Evolutionary conservation across 2,888 invertebrate species (phyloP), one percentile per base, ranked within the genome.

Genomic region (Catonia carolina): DNA sequence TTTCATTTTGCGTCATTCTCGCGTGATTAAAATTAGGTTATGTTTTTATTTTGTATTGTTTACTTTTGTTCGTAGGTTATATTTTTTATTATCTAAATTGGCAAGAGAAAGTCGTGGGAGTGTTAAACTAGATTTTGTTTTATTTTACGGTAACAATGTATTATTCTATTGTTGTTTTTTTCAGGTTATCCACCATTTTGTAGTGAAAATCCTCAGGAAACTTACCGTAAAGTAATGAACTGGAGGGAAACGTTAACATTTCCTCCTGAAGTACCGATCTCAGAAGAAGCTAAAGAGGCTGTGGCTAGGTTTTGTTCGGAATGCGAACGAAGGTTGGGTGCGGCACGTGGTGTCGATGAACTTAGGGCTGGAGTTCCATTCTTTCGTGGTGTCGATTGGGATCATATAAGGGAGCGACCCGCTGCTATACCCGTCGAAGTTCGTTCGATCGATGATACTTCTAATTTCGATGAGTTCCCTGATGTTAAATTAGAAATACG

Each of bases 391-490:
- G 95, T 98, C 55, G 99, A 99, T 75, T 99, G 99, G 99, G 94
- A 91, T 69, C 97, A 99, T 76, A 98, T 99, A 69, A 82, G 98
- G 61, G 98, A 99, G 73, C 82, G 98, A 57, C 99, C 99, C 51
- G 95, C 99, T 60, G 98, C 98, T 67, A 97, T 98, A 74, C 87
- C 92, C 48, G 95, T 99, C 20, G 94, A 96, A 72, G 96, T 99
- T 59, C 89, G 91, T 72, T 96, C 97, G 65, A 99, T 99, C 68
- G 99, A 99, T 73, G 99, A 99, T 75, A 99, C 99, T 41, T 97
- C 97, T 64, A 99, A 99, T 78, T 99, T 99, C 74, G 99, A 99
- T 76, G 99, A 99, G 69, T 99, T 99, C 80, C 98, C 98, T 5
- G 98, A 99, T 76, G 96, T 96, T 69, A 97, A 98, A 73, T 82